phyloP scores from a whole-genome alignment of 2,888 invertebrate genomes.

The Limnephilus rhombicus region DNA sequence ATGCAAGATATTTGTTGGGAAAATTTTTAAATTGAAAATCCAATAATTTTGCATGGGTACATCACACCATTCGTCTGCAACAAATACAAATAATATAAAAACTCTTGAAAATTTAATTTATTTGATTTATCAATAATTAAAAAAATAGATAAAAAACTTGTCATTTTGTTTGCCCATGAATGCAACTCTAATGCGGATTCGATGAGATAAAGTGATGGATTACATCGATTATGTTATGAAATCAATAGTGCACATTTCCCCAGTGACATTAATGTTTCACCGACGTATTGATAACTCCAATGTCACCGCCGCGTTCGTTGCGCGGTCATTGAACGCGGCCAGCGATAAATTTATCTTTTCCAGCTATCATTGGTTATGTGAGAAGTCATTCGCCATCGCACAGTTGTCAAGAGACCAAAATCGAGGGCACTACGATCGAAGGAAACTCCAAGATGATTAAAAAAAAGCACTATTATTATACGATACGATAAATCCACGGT shows the following conservation, averaged over 20 bases:
- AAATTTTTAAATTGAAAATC: too few relatives aligned
- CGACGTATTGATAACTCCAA: slow-evolving; percentile 12
- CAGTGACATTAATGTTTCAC: background rate
- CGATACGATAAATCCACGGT: too few relatives aligned
- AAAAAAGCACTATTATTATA: too few relatives aligned
- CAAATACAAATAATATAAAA: too few relatives aligned
- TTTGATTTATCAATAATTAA: too few relatives aligned
- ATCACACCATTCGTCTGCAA: too few relatives aligned
- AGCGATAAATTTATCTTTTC: background rate
- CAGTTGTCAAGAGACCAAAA: background rate
- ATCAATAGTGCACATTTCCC: background rate
- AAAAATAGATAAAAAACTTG: too few relatives aligned
- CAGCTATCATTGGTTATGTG: background rate
- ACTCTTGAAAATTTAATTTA: too few relatives aligned
- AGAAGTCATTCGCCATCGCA: background rate
- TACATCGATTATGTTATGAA: background rate
- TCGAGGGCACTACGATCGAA: background rate
- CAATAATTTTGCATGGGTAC: too few relatives aligned
- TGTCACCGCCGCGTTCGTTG: background rate
- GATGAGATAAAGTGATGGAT: background rate
- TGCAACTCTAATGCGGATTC: background rate
- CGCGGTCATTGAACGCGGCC: background rate
- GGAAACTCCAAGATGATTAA: too few relatives aligned
- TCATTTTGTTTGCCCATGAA: background rate
- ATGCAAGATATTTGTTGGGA: too few relatives aligned